Evolutionary conservation across 2,797 vertebrate species (phyloP).

Genomic region (Lycodopsis pacificus): DNA sequence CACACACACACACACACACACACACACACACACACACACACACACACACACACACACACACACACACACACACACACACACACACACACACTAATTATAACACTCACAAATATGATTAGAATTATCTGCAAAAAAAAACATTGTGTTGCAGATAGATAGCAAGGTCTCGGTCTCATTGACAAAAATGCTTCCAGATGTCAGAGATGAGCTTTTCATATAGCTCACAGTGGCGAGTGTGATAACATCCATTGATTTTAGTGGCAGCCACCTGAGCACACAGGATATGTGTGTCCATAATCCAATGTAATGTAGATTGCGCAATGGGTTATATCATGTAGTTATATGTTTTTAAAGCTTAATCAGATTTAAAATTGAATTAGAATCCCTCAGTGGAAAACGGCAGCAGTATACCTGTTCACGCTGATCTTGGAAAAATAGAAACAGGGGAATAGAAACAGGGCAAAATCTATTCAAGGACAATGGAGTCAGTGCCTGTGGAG

Average conservation of each 20-base stretch:
- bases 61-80: not conserved
- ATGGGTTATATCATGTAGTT: not conserved
- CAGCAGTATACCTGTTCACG: slow-evolving; percentile 2
- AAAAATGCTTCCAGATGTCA: not conserved
- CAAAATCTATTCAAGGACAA: slow-evolving; percentile 7
- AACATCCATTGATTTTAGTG: not conserved
- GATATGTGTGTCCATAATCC: not conserved
- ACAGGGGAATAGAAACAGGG: not conserved
- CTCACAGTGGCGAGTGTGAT: not conserved
- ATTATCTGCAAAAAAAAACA: not conserved
- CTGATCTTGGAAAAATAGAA: not conserved
- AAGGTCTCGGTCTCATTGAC: not conserved
- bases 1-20: not conserved
- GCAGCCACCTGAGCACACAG: not conserved
- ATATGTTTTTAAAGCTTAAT: not conserved
- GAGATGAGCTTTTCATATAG: not conserved
- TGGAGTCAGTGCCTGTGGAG: slow-evolving; percentile 32
- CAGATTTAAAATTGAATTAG: not conserved
- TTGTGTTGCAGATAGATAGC: not conserved
- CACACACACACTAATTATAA: not conserved
- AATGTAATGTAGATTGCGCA: not conserved
- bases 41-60: not conserved
- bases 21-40: not conserved
- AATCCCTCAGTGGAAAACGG: not conserved
- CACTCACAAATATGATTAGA: not conserved